Percentiles rank a stretch among this genome's conserved stretches.
Evolutionary conservation across 2,113 vertebrate genomes (phyloP).

Genomic region (Bufo gargarizans): DNA sequence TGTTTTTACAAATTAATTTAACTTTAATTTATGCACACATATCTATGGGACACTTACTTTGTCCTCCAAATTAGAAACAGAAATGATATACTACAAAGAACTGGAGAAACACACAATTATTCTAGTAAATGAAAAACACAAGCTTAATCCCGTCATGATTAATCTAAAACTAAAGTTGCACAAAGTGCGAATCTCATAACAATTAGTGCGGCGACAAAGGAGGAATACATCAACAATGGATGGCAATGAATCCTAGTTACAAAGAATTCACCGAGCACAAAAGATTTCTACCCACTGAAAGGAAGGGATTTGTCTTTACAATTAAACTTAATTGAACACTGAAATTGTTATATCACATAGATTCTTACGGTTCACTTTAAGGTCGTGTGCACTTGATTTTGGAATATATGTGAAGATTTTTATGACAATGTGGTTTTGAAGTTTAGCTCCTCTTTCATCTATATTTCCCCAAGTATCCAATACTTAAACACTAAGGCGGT

Average conservation of each 20-base stretch:
- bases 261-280: conserved; percentile 27
- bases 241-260: conserved; percentile 32
- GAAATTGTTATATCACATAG: background rate
- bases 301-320: conserved; percentile 26
- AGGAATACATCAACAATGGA: conserved; percentile 47
- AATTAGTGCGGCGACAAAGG: conserved; percentile 54
- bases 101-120: conserved; percentile 45
- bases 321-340: background rate
- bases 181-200: conserved; percentile 40
- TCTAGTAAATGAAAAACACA: conserved; percentile 50
- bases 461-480: background rate
- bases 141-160: conserved; percentile 47
- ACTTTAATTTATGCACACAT: background rate
- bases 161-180: conserved; percentile 42
- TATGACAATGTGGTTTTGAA: background rate
- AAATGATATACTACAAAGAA: conserved; percentile 25
- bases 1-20: background rate
- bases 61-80: background rate
- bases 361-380: background rate
- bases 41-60: background rate
- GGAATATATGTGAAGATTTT: background rate
- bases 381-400: background rate
- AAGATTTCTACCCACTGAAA: conserved; percentile 11
- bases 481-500: too few relatives aligned
- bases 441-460: background rate